phyloP scores from a whole-genome alignment of 2,797 vertebrate genomes.

The Holocentrus rufus region DNA sequence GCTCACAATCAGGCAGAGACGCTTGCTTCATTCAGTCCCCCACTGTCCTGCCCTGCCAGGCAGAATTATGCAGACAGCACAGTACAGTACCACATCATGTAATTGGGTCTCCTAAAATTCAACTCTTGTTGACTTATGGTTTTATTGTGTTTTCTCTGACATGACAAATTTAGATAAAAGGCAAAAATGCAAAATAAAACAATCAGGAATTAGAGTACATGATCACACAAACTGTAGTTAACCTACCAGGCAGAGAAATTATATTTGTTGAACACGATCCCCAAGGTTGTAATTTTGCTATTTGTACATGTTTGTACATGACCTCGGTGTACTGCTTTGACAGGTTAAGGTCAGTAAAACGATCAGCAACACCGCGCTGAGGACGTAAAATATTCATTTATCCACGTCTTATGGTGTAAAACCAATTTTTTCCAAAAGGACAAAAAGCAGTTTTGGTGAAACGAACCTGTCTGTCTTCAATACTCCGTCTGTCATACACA shows the following conservation, averaged over 20 bases:
- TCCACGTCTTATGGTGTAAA: conserved; percentile 20
- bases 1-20: conserved; percentile 59
- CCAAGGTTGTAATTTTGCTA: conserved; percentile 2
- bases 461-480: conserved; percentile 4
- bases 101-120: conserved; percentile 40
- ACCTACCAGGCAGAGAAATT: neutral
- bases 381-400: neutral
- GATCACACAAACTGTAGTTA: conserved; percentile 14
- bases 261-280: neutral
- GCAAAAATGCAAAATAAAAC: conserved; percentile 9
- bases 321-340: neutral
- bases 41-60: conserved; percentile 22
- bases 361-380: neutral
- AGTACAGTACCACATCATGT: conserved; percentile 36
- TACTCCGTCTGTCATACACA: neutral
- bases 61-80: conserved; percentile 28
- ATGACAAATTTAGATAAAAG: conserved; percentile 38
- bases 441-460: conserved; percentile 7
- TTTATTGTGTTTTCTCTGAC: conserved; percentile 26
- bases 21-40: conserved; percentile 46
- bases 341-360: neutral
- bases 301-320: too few species aligned
- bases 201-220: neutral
- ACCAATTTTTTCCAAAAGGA: conserved; percentile 22
- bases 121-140: conserved; percentile 49